Conservation (phyloP, 2,113 vertebrate genomes). For the Crotalus helleri region DNA sequence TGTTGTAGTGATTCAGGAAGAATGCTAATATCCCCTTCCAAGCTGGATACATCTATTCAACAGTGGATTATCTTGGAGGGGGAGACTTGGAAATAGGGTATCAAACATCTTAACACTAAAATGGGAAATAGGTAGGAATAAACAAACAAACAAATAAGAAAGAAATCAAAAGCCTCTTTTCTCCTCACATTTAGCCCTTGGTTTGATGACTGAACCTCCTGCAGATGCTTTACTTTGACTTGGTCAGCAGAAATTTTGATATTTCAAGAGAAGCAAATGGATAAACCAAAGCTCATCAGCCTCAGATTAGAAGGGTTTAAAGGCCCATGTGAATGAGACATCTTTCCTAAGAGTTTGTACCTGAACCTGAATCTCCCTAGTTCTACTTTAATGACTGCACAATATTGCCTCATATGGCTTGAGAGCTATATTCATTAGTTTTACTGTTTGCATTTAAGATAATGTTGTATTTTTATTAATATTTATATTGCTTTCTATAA, state of each 20-base stretch:
- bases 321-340: conserved; percentile 50
- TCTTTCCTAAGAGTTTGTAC: conserved; percentile 29
- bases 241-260: conserved; percentile 45
- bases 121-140: background rate
- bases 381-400: background rate
- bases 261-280: conserved; percentile 25
- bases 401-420: background rate
- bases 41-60: conserved; percentile 46
- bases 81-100: background rate
- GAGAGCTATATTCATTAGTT: background rate
- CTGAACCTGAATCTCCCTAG: background rate
- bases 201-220: conserved; percentile 54
- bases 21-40: conserved; percentile 30
- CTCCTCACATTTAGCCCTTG: conserved; percentile 41
- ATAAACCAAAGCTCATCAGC: conserved; percentile 42
- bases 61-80: conserved; percentile 22
- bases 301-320: conserved; percentile 44
- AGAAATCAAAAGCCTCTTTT: conserved; percentile 15
- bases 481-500: background rate
- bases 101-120: background rate
- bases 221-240: conserved; percentile 59
- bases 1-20: conserved; percentile 45
- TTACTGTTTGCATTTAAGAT: background rate
- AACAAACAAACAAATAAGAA: background rate
- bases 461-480: background rate